Evolutionary conservation across 2,797 vertebrate species (phyloP).

Genomic region (Selene dorsalis): DNA sequence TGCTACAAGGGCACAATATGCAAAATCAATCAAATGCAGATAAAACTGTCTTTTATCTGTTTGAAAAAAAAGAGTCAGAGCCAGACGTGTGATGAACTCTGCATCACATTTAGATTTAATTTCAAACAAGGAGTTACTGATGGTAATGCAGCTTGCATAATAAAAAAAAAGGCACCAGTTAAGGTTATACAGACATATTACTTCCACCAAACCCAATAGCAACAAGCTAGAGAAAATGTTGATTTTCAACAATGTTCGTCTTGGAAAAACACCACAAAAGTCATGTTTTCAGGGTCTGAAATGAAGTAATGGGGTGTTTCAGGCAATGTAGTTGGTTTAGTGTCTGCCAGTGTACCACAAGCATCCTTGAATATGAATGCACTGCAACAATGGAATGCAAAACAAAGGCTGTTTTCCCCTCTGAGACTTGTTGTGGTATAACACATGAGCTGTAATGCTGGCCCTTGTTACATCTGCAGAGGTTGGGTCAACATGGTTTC

Average conservation of each 20-base stretch:
- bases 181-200: constrained; percentile 29
- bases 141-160: constrained; percentile 19
- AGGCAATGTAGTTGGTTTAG: constrained; percentile 24
- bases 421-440: constrained; percentile 19
- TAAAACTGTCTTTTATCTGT: constrained; percentile 7
- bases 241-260: constrained; percentile 22
- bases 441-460: constrained; percentile 32
- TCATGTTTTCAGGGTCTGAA: constrained; percentile 38
- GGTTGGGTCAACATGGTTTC: constrained; percentile 36
- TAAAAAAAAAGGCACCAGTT: constrained; percentile 1
- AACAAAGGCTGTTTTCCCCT: constrained; percentile 42
- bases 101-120: neutral
- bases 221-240: constrained; percentile 40
- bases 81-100: neutral
- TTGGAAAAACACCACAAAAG: constrained; percentile 38
- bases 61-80: constrained; percentile 6
- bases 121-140: constrained; percentile 22
- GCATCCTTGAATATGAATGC: constrained; percentile 41
- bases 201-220: constrained; percentile 45
- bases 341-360: constrained; percentile 32
- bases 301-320: constrained; percentile 26
- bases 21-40: constrained; percentile 16
- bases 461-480: constrained; percentile 40
- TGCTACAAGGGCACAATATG: constrained; percentile 4
- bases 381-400: constrained; percentile 45